phyloP scores from a whole-genome alignment of 2,113 vertebrate genomes.

The Andinoacara biseriatus region DNA sequence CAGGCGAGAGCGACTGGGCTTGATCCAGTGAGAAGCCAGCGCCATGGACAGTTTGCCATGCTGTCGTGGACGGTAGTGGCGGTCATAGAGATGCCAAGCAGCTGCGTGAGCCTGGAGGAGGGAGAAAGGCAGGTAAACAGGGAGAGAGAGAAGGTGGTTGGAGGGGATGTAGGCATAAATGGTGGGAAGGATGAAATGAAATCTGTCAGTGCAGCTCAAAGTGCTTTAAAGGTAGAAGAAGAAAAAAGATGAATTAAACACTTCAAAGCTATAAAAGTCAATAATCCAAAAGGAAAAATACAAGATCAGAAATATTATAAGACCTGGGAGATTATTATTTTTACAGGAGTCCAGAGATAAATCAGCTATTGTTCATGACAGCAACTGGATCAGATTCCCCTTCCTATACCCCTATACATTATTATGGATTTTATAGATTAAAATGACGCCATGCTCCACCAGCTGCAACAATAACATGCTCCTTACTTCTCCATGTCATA shows the following conservation, averaged over 20 bases:
- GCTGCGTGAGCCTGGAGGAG: slow-evolving; percentile 88
- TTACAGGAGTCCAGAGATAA: background rate
- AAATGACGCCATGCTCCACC: background rate
- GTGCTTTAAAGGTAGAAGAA: no score
- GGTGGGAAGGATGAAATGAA: background rate
- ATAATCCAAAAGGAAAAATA: no score
- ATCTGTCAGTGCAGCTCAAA: no score
- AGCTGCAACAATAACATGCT: no score
- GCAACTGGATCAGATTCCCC: background rate
- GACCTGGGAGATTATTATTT: background rate
- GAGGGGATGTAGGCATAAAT: background rate
- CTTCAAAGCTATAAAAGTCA: no score
- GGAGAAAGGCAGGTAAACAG: background rate
- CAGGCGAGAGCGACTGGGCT: slow-evolving; percentile 83
- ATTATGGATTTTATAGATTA: background rate
- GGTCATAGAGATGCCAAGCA: slow-evolving; percentile 93
- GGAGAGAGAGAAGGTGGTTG: background rate
- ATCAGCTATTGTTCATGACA: background rate
- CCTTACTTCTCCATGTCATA: background rate
- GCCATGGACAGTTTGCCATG: slow-evolving; percentile 91
- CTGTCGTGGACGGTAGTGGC: slow-evolving; percentile 86
- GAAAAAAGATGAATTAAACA: no score
- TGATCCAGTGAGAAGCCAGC: slow-evolving; percentile 95
- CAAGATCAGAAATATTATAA: background rate
- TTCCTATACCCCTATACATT: background rate